Base-by-base conservation (phyloP, 2,113 vertebrate genomes). In the Apeltes quadracus region DNA sequence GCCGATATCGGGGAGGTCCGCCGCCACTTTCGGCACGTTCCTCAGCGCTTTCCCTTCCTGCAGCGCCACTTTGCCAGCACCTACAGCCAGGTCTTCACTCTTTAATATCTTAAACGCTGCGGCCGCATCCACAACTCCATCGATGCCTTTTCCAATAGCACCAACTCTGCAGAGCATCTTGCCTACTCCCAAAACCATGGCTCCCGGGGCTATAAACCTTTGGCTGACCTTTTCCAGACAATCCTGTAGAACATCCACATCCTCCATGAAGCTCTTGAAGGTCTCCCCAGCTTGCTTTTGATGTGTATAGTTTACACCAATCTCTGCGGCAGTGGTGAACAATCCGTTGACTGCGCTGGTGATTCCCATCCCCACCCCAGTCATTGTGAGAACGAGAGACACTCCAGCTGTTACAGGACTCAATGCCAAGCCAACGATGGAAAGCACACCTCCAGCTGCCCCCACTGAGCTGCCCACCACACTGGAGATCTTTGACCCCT, bases 381-480 rank as follows among this genome's bases (percentile, higher is more conserved):
- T 46, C 61, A 85, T 50, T 0, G 74, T 88, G 59, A 91, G 76
- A 54, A 1, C 63, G 0, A 86, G 23, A 61, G 90, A 91, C 13
- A 48, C 43, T n/a, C 88, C 89, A 18, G 76, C 78, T 23, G 89
- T 88, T 0, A 89, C 18, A 23, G 89, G 89, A 8, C 75, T 81
- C 5, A 89, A 55, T 0, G 82, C 84, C 64, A 91, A 48, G 18
- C 89, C 88, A 6, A 82, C 0, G 0, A 89, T 89, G 46, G 86
- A 86, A 8, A 91, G 84, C 1, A 86, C 72, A 3, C 89, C 78
- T 13, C 89, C 87, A 1, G 72, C 32, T 0, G 69, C 77, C 9
- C 90, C 88, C 69, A 88, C 81, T 0, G 90, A 90, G 16, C 85
- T 90, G 25, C 88, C 83, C 3, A 55, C 74, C n/a, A 90, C 82